phyloP scores from a whole-genome alignment of 2,888 invertebrate genomes.

The Drosophila nr. fundita region DNA sequence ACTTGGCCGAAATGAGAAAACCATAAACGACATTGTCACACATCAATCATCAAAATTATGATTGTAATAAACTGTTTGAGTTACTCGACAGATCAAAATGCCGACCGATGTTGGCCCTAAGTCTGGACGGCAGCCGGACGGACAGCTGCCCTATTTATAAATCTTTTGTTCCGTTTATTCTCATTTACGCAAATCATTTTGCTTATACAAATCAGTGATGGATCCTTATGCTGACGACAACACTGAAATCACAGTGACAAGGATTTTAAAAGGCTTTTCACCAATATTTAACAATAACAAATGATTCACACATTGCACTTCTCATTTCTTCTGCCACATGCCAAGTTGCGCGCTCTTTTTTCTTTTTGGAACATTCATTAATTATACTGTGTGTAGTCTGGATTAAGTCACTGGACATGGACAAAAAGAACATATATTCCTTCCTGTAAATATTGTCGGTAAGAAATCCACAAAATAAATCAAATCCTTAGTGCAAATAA shows the following conservation, averaged over 20 bases:
- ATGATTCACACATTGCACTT: constrained; percentile 28
- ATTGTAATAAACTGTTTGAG: constrained; percentile 34
- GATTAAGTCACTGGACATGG: neutral
- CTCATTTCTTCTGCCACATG: constrained; percentile 15
- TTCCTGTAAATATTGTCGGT: neutral
- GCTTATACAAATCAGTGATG: constrained; percentile 12
- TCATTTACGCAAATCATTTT: constrained; percentile 1
- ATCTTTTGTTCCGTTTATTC: constrained; percentile 6
- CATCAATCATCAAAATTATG: constrained; percentile 62
- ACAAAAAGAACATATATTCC: neutral
- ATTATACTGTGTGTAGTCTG: constrained; percentile 17
- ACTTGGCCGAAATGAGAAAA: constrained; percentile 6
- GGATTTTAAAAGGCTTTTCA: constrained; percentile 18
- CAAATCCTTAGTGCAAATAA: neutral
- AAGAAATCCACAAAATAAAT: neutral
- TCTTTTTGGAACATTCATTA: constrained; percentile 36
- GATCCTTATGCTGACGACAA: constrained; percentile 26
- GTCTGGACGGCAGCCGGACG: neutral
- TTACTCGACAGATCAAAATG: constrained; percentile 5
- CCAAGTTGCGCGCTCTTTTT: constrained; percentile 14
- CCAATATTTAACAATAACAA: constrained; percentile 26
- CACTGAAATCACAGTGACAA: constrained; percentile 13
- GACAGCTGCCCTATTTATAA: constrained; percentile 22
- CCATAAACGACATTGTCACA: constrained; percentile 45
- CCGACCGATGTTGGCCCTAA: constrained; percentile 23